A percentile compares a stretch with the other conserved stretches of the same genome.
phyloP scores from a whole-genome alignment of 1,140 invertebrate species.

The Trichomalopsis sarcophagae region DNA sequence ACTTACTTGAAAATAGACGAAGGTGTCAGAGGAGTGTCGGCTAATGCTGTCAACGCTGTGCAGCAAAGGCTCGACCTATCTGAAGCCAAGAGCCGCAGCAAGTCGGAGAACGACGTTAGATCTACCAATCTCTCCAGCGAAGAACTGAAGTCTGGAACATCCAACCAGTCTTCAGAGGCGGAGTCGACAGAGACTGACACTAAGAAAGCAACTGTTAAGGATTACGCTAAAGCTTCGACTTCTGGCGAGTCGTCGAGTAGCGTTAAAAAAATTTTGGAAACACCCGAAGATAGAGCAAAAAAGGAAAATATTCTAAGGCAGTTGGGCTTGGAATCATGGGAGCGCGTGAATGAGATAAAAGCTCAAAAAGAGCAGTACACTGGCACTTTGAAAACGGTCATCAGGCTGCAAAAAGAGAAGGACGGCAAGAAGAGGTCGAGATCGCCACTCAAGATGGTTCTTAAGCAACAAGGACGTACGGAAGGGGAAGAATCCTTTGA shows the following conservation, averaged over 20 bases:
- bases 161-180: background rate
- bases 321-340: constrained; percentile 70
- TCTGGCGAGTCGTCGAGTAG: constrained; percentile 73
- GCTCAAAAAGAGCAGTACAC: constrained; percentile 77
- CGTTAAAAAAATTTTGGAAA: constrained; percentile 67
- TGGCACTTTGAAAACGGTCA: constrained; percentile 86
- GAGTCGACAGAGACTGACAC: background rate
- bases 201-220: constrained; percentile 71
- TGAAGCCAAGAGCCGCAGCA: constrained; percentile 62
- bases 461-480: constrained; percentile 83
- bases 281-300: constrained; percentile 75
- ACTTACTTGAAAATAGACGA: constrained; percentile 54
- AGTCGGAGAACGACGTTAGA: constrained; percentile 69
- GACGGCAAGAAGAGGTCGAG: constrained; percentile 78
- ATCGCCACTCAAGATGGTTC: constrained; percentile 85
- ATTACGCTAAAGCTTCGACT: constrained; percentile 71
- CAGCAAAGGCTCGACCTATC: constrained; percentile 33
- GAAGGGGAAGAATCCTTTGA: constrained; percentile 78
- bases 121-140: constrained; percentile 29
- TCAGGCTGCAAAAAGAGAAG: constrained; percentile 79
- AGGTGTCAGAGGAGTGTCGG: constrained; percentile 60
- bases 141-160: constrained; percentile 19
- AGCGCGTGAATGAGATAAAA: constrained; percentile 69
- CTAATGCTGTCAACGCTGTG: constrained; percentile 41
- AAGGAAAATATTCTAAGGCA: constrained; percentile 73